Conservation (phyloP, 53 echinoderm and acorn worm species). For the Echinarachnius parma region DNA sequence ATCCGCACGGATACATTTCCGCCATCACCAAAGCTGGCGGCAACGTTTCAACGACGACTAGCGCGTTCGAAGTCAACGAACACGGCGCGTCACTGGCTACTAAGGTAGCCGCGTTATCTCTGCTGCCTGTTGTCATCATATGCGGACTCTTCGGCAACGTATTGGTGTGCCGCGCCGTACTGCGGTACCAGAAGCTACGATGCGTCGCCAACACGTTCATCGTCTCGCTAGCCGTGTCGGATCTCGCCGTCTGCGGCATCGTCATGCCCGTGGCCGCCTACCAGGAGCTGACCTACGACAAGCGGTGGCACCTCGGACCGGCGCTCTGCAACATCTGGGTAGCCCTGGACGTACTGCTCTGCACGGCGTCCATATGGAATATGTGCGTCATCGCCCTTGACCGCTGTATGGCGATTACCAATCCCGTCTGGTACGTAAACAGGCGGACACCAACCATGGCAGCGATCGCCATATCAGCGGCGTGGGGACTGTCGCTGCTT, state of each 20-base stretch:
- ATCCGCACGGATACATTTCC: no score
- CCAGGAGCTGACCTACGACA: conserved; percentile 68
- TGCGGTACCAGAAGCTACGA: conserved; percentile 65
- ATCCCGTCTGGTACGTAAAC: conserved; percentile 84
- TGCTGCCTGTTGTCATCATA: conserved; percentile 56
- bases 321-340: conserved; percentile 90
- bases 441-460: conserved; percentile 82
- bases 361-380: conserved; percentile 96
- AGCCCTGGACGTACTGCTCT: conserved; percentile 75
- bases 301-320: conserved; percentile 77
- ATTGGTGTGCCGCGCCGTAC: conserved; percentile 78
- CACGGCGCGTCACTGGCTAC: conserved; percentile 21
- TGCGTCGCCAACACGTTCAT: conserved; percentile 40
- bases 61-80: background rate
- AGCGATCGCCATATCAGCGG: conserved; percentile 53
- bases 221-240: conserved; percentile 38
- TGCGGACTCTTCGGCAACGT: conserved; percentile 78
- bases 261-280: conserved; percentile 52
- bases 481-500: conserved; percentile 80
- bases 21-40: no score
- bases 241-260: conserved; percentile 29
- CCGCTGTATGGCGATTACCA: conserved; percentile 84
- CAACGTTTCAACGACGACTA: background rate
- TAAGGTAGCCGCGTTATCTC: conserved; percentile 35
- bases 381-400: conserved; percentile 88